Evolutionary conservation across 2,888 invertebrate species (phyloP).

Genomic region (Disparrhopalites patrizii): DNA sequence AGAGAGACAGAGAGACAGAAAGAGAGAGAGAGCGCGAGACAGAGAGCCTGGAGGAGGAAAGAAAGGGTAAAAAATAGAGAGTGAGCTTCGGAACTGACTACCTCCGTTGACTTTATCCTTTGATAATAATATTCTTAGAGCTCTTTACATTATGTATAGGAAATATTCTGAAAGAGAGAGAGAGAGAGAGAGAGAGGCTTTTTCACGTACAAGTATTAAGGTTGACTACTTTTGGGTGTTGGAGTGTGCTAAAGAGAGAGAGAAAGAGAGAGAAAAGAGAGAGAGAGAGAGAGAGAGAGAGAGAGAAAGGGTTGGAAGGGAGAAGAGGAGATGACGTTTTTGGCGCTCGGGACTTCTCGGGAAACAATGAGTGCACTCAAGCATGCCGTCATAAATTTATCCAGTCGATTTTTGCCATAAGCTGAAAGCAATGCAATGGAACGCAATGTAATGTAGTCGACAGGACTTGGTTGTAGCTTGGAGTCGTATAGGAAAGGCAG

Average conservation of each 20-base stretch:
- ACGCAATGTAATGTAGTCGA: slow-evolving; percentile 15
- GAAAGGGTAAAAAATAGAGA: not conserved
- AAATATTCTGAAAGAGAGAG: not conserved
- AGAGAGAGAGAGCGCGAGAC: no score
- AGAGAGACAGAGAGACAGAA: no score
- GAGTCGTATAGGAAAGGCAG: not conserved
- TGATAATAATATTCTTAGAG: slow-evolving; percentile 6
- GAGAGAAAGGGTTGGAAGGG: no score
- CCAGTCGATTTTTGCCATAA: slow-evolving; percentile 49
- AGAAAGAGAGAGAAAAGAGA: no score
- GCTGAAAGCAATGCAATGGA: slow-evolving; percentile 28
- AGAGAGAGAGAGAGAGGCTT: no score
- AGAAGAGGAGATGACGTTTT: slow-evolving; percentile 38
- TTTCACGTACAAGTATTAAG: no score
- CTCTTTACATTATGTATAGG: no score
- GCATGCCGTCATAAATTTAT: slow-evolving; percentile 49
- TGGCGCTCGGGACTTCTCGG: slow-evolving; percentile 39
- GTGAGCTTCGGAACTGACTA: slow-evolving; percentile 8
- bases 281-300: no score
- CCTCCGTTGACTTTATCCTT: slow-evolving; percentile 21
- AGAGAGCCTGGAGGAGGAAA: not conserved
- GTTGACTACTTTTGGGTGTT: no score
- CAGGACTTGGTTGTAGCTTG: not conserved
- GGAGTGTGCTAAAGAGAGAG: no score
- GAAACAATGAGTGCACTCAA: slow-evolving; percentile 48